These are phyloP conservation scores for Drosophila eohydei DNA, from an alignment of 2,888 invertebrate genomes.

Conservation along the genomic window DNA sequence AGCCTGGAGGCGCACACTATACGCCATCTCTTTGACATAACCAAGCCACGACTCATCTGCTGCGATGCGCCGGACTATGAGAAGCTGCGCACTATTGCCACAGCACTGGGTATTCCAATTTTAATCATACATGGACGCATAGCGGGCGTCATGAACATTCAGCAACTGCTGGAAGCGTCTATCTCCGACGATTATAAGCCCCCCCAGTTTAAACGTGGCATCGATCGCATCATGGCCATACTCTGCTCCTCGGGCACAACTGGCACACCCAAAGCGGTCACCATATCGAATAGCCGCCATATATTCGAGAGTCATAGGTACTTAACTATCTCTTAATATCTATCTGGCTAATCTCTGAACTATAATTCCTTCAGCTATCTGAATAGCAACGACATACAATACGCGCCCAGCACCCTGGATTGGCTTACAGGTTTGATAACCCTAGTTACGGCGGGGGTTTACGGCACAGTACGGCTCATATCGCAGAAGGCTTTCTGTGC, in stretches of 20 bases:
- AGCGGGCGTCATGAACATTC: slow-evolving; percentile 34
- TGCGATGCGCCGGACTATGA: slow-evolving; percentile 72
- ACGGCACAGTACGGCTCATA: slow-evolving; percentile 66
- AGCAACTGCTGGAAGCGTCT: slow-evolving; percentile 43
- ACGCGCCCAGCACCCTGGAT: slow-evolving; percentile 70
- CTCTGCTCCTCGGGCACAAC: slow-evolving; percentile 84
- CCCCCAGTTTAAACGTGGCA: slow-evolving; percentile 41
- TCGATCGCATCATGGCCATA: slow-evolving; percentile 71
- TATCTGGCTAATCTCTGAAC: neutral
- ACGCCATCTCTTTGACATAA: slow-evolving; percentile 58
- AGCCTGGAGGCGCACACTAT: slow-evolving; percentile 59
- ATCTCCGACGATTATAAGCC: slow-evolving; percentile 47
- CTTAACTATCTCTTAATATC: no score
- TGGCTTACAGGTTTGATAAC: slow-evolving; percentile 63
- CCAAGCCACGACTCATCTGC: slow-evolving; percentile 71
- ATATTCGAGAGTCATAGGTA: slow-evolving; percentile 58
- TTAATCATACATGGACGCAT: slow-evolving; percentile 45
- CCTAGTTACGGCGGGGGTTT: slow-evolving; percentile 63
- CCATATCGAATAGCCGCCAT: slow-evolving; percentile 64
- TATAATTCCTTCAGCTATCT: slow-evolving; percentile 45
- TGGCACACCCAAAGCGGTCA: slow-evolving; percentile 81
- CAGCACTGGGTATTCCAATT: slow-evolving; percentile 27
- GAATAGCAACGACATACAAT: slow-evolving; percentile 59
- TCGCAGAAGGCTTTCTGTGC: slow-evolving; percentile 64
- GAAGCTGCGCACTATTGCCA: slow-evolving; percentile 51